Conservation (phyloP, 2,113 vertebrate genomes). For the Montifringilla adamsi region DNA sequence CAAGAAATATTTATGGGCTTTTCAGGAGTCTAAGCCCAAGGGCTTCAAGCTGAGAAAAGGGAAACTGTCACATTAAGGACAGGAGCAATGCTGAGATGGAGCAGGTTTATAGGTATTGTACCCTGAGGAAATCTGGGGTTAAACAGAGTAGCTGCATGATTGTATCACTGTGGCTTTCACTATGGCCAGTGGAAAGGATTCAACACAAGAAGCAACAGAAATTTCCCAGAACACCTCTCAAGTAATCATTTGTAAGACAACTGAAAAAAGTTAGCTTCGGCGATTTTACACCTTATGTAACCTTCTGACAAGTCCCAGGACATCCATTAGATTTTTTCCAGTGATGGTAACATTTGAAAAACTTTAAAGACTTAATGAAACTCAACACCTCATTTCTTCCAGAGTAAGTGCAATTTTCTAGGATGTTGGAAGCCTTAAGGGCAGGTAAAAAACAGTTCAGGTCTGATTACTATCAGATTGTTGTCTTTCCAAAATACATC, state of each 20-base stretch:
- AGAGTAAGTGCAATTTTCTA: not conserved
- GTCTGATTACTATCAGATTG: not conserved
- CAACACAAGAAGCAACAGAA: not conserved
- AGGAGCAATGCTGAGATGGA: not conserved
- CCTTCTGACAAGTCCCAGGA: not conserved
- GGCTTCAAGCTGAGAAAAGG: not conserved
- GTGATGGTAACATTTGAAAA: not conserved
- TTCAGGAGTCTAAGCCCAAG: not conserved
- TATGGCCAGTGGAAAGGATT: not conserved
- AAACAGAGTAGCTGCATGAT: not conserved
- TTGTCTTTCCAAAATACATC: not conserved
- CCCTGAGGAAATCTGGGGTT: not conserved
- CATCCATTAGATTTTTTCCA: not conserved
- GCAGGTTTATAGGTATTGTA: not conserved
- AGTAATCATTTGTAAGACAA: not conserved
- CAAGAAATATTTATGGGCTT: not conserved
- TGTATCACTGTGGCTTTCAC: not conserved
- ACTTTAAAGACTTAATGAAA: not conserved
- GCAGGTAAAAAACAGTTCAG: not conserved
- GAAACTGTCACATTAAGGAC: not conserved
- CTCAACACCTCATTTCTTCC: not conserved
- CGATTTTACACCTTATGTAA: not conserved
- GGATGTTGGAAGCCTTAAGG: not conserved
- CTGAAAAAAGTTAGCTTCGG: not conserved
- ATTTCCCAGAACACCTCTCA: not conserved